Percentiles rank a stretch among this genome's conserved stretches.
Conservation (phyloP, 2,797 vertebrate genomes). For the Distichodus sexfasciatus region DNA sequence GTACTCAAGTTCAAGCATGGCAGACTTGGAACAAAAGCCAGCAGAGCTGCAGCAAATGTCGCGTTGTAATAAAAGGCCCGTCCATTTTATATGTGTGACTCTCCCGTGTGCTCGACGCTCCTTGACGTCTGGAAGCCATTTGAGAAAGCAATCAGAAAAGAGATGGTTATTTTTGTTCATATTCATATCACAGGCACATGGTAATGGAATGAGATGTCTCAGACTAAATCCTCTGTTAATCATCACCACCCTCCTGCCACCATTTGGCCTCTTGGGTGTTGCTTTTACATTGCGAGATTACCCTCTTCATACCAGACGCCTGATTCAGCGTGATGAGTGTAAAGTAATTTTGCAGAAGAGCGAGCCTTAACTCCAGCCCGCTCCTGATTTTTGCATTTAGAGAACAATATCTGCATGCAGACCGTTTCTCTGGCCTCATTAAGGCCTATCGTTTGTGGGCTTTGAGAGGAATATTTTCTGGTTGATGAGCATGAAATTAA, state of each 20-base stretch:
- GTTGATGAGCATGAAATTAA: neutral
- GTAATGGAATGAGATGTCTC: neutral
- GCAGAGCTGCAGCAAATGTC: no score
- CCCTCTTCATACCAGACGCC: neutral
- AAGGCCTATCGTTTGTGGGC: neutral
- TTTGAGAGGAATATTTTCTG: neutral
- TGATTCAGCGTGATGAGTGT: no score
- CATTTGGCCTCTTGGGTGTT: neutral
- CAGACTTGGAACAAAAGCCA: no score
- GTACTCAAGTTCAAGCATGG: no score
- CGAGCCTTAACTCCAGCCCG: no score
- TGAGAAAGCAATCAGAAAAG: neutral
- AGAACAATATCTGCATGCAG: neutral
- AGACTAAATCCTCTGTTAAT: neutral
- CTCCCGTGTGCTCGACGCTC: constrained; percentile 25
- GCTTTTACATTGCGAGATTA: constrained; percentile 18
- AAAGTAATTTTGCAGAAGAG: no score
- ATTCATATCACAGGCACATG: constrained; percentile 18
- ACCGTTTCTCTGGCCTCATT: neutral
- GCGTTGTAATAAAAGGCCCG: neutral
- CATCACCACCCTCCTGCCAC: neutral
- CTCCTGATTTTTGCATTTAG: no score
- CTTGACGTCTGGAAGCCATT: constrained; percentile 19
- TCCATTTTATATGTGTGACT: constrained; percentile 30
- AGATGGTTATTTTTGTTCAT: constrained; percentile 11